Evolutionary conservation across 2,113 vertebrate species (phyloP).

Genomic region (Saguinus imperator): DNA sequence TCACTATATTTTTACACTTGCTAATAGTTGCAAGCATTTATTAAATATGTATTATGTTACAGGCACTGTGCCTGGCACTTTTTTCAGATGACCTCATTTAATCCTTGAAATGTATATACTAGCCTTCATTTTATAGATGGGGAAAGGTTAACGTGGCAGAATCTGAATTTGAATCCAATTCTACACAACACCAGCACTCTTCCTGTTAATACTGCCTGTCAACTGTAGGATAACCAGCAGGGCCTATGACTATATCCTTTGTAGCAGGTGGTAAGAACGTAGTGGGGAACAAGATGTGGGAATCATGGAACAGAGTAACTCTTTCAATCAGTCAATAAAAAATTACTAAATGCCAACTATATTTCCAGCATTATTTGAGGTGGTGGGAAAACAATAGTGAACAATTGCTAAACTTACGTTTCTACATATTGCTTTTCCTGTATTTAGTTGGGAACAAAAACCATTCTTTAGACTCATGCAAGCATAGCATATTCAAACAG

Average conservation of each 20-base stretch:
- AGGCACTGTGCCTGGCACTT: neutral
- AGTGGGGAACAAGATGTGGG: neutral
- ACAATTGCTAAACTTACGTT: neutral
- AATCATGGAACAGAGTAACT: neutral
- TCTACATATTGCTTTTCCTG: neutral
- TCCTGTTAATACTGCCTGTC: neutral
- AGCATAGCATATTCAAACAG: constrained; percentile 21
- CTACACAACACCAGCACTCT: neutral
- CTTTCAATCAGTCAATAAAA: neutral
- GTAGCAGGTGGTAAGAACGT: neutral
- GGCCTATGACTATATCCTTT: neutral
- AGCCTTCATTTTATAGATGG: neutral
- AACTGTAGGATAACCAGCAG: neutral
- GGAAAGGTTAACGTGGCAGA: neutral
- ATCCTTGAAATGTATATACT: neutral
- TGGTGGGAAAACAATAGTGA: neutral
- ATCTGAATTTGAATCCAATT: constrained; percentile 1
- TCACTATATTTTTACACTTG: neutral
- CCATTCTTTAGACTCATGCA: neutral
- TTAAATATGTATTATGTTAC: neutral
- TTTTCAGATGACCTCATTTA: neutral
- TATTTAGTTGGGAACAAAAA: neutral
- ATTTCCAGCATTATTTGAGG: neutral
- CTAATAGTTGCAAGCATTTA: neutral
- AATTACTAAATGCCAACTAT: neutral